Base-by-base conservation (phyloP, 2,888 invertebrate genomes). In the Julus scandinavius region DNA sequence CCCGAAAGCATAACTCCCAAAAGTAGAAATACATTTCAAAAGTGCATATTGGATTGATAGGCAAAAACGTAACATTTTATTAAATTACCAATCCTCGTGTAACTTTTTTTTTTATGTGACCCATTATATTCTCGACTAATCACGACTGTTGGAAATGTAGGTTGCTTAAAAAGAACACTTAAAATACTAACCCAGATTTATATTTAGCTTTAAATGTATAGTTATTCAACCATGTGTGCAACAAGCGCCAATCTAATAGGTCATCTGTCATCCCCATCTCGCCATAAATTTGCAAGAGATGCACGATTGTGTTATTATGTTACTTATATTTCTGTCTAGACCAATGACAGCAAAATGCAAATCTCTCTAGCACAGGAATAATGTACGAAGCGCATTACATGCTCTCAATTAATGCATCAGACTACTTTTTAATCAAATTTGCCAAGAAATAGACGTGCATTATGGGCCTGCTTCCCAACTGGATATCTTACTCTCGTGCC, bases 401-500 rank as follows among this genome's bases (percentile, higher is more conserved):
- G 80, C 38, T 29, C 80, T 38, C 80, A 80, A 80, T 80, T 80
- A 80, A 80, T 29, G 38, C 80, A 80, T 72, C 72, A 11, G 80
- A 38, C 80, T 80, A 80, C 80, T 38, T 38, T 80, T 80, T 80
- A 80, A 80, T 80, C 80, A 80, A 80, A 80, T 80, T 38, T 80
- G 80, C 80, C 38, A 80, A 80, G 80, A 80, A 80, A 80, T 80
- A 80, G 80, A 38, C 80, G 13, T 29, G 38, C 38, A 38, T 38
- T 29, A 80, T 4, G 2, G 6, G 29, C 38, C 29, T 45, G 80
- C 80, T 13, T 80, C 38, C 80, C 80, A 80, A 80, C 38, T 80
- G 80, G 80, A 80, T 38, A 38, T 80, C 80, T 80, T 29, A 80
- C 80, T 80, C 29, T 11, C 13, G 38, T 13, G 3, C 38, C 29